Evolutionary conservation across 2,113 vertebrate genomes (phyloP).

Genomic region (Ginglymostoma cirratum): DNA sequence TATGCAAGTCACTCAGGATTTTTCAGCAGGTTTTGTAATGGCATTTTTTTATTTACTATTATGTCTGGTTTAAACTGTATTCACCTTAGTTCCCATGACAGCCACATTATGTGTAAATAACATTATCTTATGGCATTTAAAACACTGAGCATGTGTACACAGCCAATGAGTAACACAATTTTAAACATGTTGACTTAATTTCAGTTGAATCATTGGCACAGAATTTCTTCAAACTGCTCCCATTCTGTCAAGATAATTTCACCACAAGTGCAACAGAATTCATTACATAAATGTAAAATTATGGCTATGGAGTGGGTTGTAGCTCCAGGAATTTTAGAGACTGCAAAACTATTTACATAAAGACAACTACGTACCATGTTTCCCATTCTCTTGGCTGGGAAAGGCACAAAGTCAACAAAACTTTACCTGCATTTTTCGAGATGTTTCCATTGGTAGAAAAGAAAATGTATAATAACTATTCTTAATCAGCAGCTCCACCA

Average conservation of each 20-base stretch:
- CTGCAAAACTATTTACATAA: not conserved
- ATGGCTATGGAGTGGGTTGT: not conserved
- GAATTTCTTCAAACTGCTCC: not conserved
- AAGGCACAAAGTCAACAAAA: too few relatives aligned
- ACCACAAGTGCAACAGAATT: not conserved
- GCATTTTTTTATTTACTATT: not conserved
- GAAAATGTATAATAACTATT: too few relatives aligned
- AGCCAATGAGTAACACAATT: not conserved
- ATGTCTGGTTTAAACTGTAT: not conserved
- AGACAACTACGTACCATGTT: not conserved
- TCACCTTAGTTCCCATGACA: not conserved
- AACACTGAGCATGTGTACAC: not conserved
- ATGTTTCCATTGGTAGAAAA: too few relatives aligned
- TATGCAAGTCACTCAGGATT: not conserved
- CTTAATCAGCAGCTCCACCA: too few relatives aligned
- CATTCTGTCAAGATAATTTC: not conserved
- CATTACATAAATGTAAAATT: not conserved
- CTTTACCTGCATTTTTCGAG: too few relatives aligned
- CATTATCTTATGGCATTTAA: conserved; percentile 2
- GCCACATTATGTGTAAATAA: not conserved
- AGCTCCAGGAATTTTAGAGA: not conserved
- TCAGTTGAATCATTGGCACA: not conserved
- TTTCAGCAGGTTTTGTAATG: not conserved
- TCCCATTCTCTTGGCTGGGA: too few relatives aligned
- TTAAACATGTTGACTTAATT: not conserved